These are phyloP conservation scores for Anthrax anthrax DNA, from an alignment of 2,888 invertebrate species.

Conservation along the genomic window DNA sequence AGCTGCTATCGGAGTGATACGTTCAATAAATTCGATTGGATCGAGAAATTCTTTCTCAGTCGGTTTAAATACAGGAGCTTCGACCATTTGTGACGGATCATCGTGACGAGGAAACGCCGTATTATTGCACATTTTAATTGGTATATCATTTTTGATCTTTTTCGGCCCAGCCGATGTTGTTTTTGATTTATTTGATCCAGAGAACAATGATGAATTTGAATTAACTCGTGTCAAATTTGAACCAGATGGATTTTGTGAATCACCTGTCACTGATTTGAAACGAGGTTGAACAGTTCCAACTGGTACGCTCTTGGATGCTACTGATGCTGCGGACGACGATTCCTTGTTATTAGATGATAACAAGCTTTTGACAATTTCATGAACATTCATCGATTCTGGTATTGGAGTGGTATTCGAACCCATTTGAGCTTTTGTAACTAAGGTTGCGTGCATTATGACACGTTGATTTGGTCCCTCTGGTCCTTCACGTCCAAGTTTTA, in stretches of 20 bases:
- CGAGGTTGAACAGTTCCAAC: constrained; percentile 43
- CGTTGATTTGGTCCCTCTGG: constrained; percentile 46
- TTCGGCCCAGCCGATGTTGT: constrained; percentile 20
- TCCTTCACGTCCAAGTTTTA: constrained; percentile 48
- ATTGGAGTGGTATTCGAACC: constrained; percentile 29
- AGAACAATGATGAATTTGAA: constrained; percentile 31
- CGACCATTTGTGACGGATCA: constrained; percentile 43
- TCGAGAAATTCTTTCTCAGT: constrained; percentile 74
- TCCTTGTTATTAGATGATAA: constrained; percentile 18
- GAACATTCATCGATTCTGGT: constrained; percentile 30
- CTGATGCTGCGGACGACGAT: constrained; percentile 7
- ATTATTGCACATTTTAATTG: constrained; percentile 33
- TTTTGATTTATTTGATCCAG: constrained; percentile 31
- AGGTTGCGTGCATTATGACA: constrained; percentile 46
- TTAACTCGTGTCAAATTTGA: constrained; percentile 27
- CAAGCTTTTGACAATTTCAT: constrained; percentile 32
- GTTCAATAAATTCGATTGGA: constrained; percentile 71
- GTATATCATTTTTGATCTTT: constrained; percentile 31
- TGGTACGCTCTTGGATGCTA: constrained; percentile 28
- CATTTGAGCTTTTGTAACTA: constrained; percentile 46
- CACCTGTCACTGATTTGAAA: constrained; percentile 21
- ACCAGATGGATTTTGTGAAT: constrained; percentile 9
- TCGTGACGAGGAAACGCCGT: constrained; percentile 36
- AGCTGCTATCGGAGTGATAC: constrained; percentile 59
- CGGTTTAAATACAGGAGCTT: constrained; percentile 69